Evolutionary conservation across 2,113 vertebrate genomes (phyloP).

Genomic region (Mus spicilegus): DNA sequence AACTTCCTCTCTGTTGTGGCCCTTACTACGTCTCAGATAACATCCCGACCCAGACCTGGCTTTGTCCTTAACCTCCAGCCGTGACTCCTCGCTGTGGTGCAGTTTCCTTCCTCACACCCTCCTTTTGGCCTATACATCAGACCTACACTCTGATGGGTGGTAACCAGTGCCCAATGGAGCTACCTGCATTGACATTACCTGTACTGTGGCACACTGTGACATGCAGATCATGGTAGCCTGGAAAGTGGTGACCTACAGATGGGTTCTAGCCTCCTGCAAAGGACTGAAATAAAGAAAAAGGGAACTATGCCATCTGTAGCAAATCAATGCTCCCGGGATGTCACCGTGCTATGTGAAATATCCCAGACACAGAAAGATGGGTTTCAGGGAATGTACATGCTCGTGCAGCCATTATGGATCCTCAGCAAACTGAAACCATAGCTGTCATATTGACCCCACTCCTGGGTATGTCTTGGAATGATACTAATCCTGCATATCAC

Average conservation of each 20-base stretch:
- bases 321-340: not conserved
- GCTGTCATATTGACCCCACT: not conserved
- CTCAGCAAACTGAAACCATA: not conserved
- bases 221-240: not conserved
- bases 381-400: not conserved
- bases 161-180: not conserved
- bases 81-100: not conserved
- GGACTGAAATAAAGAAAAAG: not conserved
- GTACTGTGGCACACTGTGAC: no score
- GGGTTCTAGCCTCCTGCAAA: not conserved
- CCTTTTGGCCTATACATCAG: not conserved
- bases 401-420: not conserved
- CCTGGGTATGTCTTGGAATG: not conserved
- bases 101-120: not conserved
- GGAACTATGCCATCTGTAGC: no score
- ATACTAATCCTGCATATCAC: not conserved
- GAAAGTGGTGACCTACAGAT: not conserved
- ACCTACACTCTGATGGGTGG: not conserved
- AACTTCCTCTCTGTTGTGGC: no score
- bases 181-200: not conserved
- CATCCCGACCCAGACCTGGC: fast-evolving
- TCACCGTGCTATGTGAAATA: not conserved
- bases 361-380: not conserved
- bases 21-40: no score
- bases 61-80: not conserved